phyloP scores from a whole-genome alignment of 2,797 vertebrate genomes.

The Sebastes minor region DNA sequence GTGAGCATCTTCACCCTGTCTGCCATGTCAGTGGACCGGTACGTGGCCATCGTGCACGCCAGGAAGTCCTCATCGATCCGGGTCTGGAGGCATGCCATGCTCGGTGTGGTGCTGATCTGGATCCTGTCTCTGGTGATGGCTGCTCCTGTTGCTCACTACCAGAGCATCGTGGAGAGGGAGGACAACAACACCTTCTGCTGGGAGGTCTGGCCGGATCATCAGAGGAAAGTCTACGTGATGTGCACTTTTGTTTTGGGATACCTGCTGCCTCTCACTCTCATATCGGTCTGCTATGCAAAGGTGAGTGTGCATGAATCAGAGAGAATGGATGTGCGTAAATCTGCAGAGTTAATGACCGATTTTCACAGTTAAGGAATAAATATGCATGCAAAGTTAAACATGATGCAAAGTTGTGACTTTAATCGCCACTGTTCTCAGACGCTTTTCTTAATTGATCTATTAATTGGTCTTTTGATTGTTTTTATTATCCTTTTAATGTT shows the following conservation, averaged over 20 bases:
- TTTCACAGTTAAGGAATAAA: not conserved
- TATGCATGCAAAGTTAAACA: not conserved
- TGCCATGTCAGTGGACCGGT: conserved; percentile 95
- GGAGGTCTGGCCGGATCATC: conserved; percentile 89
- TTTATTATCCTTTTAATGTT: no score
- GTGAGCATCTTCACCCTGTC: conserved; percentile 95
- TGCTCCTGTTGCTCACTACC: conserved; percentile 90
- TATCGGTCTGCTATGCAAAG: conserved; percentile 96
- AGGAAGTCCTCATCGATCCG: conserved; percentile 88
- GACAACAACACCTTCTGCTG: conserved; percentile 93
- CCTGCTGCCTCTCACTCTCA: conserved; percentile 89
- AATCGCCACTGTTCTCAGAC: not conserved
- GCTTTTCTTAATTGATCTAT: no score
- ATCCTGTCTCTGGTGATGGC: conserved; percentile 89
- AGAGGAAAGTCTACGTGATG: conserved; percentile 90
- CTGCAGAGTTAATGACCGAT: not conserved
- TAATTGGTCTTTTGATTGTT: no score
- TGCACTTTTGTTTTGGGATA: conserved; percentile 94
- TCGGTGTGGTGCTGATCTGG: conserved; percentile 91
- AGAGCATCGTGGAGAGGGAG: conserved; percentile 84
- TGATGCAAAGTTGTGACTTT: not conserved
- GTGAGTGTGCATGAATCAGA: conserved; percentile 68
- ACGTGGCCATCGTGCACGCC: conserved; percentile 94
- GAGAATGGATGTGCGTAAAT: accelerated
- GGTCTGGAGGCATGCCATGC: conserved; percentile 84